These are phyloP conservation scores for Drosophila kurseongensis DNA, from an alignment of 1,140 invertebrate genomes.

Conservation along the genomic window DNA sequence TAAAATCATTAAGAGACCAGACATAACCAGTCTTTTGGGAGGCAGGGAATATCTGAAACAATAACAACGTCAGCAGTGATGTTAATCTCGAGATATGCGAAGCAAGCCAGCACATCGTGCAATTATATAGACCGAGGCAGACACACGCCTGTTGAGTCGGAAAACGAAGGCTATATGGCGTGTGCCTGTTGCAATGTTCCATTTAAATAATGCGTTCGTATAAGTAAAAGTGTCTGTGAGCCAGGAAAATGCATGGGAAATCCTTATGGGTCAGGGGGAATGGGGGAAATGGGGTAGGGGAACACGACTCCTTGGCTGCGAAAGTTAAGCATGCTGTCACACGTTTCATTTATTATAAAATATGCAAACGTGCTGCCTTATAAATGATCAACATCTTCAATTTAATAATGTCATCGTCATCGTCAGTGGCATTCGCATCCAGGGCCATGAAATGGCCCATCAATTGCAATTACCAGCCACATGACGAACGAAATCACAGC, in stretches of 20 bases:
- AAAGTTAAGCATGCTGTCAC: constrained; percentile 80
- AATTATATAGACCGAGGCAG: constrained; percentile 7
- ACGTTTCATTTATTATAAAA: constrained; percentile 81
- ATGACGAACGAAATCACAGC: constrained; percentile 39
- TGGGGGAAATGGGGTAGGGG: neutral
- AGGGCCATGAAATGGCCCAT: constrained; percentile 29
- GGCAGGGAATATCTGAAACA: constrained; percentile 11
- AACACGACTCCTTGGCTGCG: constrained; percentile 25
- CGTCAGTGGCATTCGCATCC: constrained; percentile 34
- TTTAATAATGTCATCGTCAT: constrained; percentile 72
- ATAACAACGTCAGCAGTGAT: constrained; percentile 30
- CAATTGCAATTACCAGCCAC: constrained; percentile 48
- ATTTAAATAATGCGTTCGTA: constrained; percentile 70
- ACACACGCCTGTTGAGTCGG: constrained; percentile 21
- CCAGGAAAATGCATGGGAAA: constrained; percentile 11
- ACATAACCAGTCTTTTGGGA: constrained; percentile 15
- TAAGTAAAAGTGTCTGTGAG: constrained; percentile 13
- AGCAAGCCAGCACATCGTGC: constrained; percentile 14
- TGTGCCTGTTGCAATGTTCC: constrained; percentile 56
- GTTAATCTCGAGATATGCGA: constrained; percentile 40
- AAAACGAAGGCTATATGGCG: constrained; percentile 6
- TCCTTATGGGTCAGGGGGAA: neutral
- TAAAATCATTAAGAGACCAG: constrained; percentile 37
- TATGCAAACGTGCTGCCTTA: constrained; percentile 66
- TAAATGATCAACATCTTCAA: constrained; percentile 73